phyloP scores from a whole-genome alignment of 1,140 invertebrate species.

The Bombus turneri region DNA sequence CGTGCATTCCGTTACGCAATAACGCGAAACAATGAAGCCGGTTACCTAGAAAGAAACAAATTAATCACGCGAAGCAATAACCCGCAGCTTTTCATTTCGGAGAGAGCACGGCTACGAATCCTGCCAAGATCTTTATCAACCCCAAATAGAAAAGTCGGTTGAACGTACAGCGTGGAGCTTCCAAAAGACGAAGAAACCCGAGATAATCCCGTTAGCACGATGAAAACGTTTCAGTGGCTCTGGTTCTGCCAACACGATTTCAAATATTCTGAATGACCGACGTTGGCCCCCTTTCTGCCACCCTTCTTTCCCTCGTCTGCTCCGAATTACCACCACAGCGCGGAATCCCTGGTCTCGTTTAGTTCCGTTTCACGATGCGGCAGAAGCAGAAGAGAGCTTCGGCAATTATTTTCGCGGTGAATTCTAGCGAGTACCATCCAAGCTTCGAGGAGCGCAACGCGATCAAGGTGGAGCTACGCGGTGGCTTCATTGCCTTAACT shows the following conservation, averaged over 20 bases:
- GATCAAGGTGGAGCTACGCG: slow-evolving; percentile 62
- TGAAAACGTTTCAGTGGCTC: slow-evolving; percentile 18
- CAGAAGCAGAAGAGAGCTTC: slow-evolving; percentile 13
- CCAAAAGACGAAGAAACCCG: slow-evolving; percentile 12
- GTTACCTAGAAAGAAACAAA: slow-evolving; percentile 26
- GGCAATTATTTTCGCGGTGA: slow-evolving; percentile 67
- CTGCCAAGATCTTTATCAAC: slow-evolving; percentile 7
- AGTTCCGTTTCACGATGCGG: neutral
- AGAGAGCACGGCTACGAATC: neutral
- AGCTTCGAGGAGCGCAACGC: slow-evolving; percentile 53
- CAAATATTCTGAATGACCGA: slow-evolving; percentile 22
- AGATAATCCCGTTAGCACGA: slow-evolving; percentile 28
- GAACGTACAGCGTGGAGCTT: neutral
- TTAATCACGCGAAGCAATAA: slow-evolving; percentile 31
- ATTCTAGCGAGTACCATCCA: slow-evolving; percentile 60
- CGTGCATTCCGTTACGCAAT: slow-evolving; percentile 26
- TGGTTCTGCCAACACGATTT: neutral
- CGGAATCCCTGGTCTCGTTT: neutral
- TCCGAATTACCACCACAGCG: neutral
- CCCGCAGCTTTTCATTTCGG: slow-evolving; percentile 22
- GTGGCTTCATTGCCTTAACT: slow-evolving; percentile 64
- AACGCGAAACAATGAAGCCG: slow-evolving; percentile 16
- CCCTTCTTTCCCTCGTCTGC: too few relatives aligned
- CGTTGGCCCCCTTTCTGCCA: neutral
- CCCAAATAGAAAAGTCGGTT: slow-evolving; percentile 5